These are phyloP conservation scores for Spea bombifrons DNA, from an alignment of 2,113 vertebrate genomes.

Conservation along the genomic window DNA sequence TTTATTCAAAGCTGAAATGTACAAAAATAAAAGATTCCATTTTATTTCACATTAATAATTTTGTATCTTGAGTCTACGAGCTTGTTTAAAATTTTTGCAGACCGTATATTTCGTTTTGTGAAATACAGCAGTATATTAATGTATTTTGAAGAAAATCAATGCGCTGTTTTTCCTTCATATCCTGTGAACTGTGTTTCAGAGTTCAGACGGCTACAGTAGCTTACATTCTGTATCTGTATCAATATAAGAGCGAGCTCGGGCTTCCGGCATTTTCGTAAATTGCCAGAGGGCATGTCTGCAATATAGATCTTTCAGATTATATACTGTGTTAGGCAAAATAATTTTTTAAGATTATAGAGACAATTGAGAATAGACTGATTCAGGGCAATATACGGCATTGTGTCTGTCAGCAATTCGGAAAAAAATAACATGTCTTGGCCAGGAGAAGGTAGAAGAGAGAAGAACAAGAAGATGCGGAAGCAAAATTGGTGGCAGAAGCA, in stretches of 20 bases:
- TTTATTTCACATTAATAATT: conserved; percentile 11
- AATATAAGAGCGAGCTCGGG: conserved; percentile 3
- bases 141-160: conserved; percentile 22
- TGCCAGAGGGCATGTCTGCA: conserved; percentile 19
- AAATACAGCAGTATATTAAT: conserved; percentile 11
- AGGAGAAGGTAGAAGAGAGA: no score
- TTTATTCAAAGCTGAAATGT: not conserved
- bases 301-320: conserved; percentile 20
- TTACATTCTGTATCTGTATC: conserved; percentile 17
- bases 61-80: not conserved
- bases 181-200: conserved; percentile 20
- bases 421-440: no score
- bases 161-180: conserved; percentile 5
- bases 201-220: not conserved
- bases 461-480: no score
- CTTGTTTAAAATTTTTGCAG: not conserved
- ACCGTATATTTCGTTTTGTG: conserved; percentile 9
- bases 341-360: not conserved
- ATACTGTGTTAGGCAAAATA: conserved; percentile 26
- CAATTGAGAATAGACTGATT: no score
- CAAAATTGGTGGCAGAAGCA: no score
- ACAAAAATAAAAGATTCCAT: conserved; percentile 2
- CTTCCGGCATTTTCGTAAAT: conserved; percentile 2
- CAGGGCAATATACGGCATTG: no score
- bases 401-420: no score